Conservation (phyloP, 2,113 vertebrate species). For the Amblyornis subalaris region DNA sequence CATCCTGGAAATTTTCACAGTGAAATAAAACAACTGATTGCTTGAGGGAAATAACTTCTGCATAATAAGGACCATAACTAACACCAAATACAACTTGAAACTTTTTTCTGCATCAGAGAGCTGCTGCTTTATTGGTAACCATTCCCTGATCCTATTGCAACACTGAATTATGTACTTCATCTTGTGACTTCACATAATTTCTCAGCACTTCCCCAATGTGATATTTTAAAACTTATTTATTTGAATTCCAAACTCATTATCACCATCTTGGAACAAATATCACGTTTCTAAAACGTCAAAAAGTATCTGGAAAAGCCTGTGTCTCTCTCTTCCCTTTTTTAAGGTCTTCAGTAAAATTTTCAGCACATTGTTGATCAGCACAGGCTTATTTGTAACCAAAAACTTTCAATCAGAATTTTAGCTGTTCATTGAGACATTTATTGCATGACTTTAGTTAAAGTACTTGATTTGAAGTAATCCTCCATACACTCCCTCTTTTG, state of each 20-base stretch:
- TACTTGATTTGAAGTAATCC: not conserved
- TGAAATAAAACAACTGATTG: not conserved
- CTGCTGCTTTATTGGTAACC: not conserved
- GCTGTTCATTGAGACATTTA: not conserved
- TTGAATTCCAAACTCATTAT: not conserved
- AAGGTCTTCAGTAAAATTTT: not conserved
- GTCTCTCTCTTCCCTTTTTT: not conserved
- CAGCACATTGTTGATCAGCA: not conserved
- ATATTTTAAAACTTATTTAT: not conserved
- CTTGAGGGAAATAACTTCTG: not conserved
- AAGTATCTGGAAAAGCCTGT: not conserved
- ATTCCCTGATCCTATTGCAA: not conserved
- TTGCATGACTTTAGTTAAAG: not conserved
- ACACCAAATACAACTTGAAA: not conserved
- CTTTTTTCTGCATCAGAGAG: not conserved
- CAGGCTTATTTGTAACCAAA: not conserved
- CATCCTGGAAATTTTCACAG: not conserved
- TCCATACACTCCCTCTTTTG: no score
- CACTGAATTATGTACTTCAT: not conserved
- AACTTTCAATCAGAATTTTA: not conserved
- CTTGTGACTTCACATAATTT: not conserved
- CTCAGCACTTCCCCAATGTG: not conserved
- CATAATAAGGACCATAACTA: not conserved
- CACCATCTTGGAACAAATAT: not conserved
- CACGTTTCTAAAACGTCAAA: not conserved